Conservation (phyloP, 2,888 invertebrate species). For the Platycheirus rosarum region DNA sequence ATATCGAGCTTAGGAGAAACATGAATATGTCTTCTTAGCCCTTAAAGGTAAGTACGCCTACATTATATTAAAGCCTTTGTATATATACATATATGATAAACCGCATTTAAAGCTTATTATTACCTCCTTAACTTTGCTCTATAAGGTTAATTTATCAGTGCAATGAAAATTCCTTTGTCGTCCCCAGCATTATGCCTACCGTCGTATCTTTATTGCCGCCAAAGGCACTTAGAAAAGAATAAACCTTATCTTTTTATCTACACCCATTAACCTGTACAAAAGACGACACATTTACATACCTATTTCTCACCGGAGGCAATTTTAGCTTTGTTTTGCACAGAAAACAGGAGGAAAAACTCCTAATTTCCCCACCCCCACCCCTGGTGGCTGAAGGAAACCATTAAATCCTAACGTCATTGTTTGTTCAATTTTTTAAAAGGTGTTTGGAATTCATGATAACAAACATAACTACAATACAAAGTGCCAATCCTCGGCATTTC, state of each 20-base stretch:
- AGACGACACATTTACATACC: conserved; percentile 9
- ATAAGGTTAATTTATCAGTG: not conserved
- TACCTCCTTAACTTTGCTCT: not conserved
- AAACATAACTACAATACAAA: conserved; percentile 26
- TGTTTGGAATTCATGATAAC: conserved; percentile 38
- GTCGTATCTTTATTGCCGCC: not conserved
- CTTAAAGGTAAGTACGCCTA: too few species aligned
- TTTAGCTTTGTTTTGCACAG: conserved; percentile 14
- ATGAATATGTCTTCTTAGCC: too few species aligned
- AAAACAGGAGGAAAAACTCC: conserved; percentile 9
- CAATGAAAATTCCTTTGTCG: not conserved
- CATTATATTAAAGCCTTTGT: too few species aligned
- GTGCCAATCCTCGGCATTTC: conserved; percentile 22
- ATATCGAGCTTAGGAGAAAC: too few species aligned
- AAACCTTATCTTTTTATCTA: conserved; percentile 26
- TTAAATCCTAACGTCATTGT: conserved; percentile 32
- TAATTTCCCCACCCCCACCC: not conserved
- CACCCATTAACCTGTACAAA: conserved; percentile 16
- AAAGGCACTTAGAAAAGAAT: not conserved
- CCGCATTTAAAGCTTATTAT: not conserved
- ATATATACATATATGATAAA: too few species aligned
- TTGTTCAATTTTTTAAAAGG: conserved; percentile 33
- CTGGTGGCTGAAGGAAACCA: conserved; percentile 5
- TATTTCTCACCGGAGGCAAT: not conserved
- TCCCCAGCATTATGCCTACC: not conserved